Evolutionary conservation across 2,888 invertebrate species (phyloP), one percentile per base, ranked within the genome.

Genomic region (Teinopalpus imperialis): DNA sequence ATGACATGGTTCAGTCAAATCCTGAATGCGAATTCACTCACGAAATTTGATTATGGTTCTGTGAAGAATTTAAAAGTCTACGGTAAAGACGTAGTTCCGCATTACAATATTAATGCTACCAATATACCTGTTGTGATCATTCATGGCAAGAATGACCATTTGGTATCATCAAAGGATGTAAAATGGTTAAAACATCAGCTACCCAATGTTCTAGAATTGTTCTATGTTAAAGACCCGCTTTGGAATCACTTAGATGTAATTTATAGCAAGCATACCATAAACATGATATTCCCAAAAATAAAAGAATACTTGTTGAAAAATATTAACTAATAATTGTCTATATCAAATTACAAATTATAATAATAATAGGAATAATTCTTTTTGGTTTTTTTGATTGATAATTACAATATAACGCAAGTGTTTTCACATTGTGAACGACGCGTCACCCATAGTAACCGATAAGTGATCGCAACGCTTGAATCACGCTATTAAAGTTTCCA

Each of bases 81-180:
- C 29, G 55, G 60, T 0, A 55, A 54, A 0, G n/a, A 5, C 0
- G 10, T 16, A 0, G 64, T 74, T 0, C 74, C 75, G 0, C 37
- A 45, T 1, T 77, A 75, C 34, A 59, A 76, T 20, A 40, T 78
- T 12, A 56, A 27, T 13, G 66, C 63, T 24, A 55, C 77, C 2
- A 68, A 57, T 0, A 61, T 63, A 52, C 57, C 57, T 0, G 49
- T 63, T 0, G 58, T 61, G 0, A 20, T 76, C 23, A 30, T 72
- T 1, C 63, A 61, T 63, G 65, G 0, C 44, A 29, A 43, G 5
- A 67, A 67, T 34, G 79, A 79, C 24, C 43, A 50, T 1, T 31
- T 75, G 10, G 60, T 70, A 0, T 62, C 60, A 1, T 16, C 66
- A 1, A 40, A 55, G 18, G 74, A 79, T 27, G 63, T 64, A 0